These are phyloP conservation scores for Reinhardtius hippoglossoides DNA, from an alignment of 2,113 vertebrate genomes.

Conservation along the genomic window DNA sequence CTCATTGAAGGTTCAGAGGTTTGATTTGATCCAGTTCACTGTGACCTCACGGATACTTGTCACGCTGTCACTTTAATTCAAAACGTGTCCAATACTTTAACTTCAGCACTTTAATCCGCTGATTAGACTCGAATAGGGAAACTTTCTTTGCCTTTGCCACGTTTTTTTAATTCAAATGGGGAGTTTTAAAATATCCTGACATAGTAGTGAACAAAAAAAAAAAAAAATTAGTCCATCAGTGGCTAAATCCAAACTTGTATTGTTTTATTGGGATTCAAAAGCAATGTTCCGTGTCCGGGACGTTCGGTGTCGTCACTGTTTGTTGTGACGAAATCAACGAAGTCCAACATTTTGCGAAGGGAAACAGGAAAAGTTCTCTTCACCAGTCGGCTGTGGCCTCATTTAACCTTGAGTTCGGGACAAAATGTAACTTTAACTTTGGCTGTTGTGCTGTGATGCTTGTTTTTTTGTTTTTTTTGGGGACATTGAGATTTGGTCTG, in stretches of 20 bases:
- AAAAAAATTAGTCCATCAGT: slow-evolving; percentile 18
- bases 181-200: slow-evolving; percentile 44
- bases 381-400: slow-evolving; percentile 13
- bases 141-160: slow-evolving; percentile 28
- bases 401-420: slow-evolving; percentile 24
- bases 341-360: slow-evolving; percentile 13
- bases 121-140: slow-evolving; percentile 8
- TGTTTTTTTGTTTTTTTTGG: slow-evolving; percentile 10
- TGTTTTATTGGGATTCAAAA: slow-evolving; percentile 26
- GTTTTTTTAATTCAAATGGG: slow-evolving; percentile 28
- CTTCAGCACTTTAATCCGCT: slow-evolving; percentile 14
- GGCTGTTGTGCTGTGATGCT: slow-evolving; percentile 58
- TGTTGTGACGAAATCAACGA: slow-evolving; percentile 25
- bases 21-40: neutral
- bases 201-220: slow-evolving; percentile 7
- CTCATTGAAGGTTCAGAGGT: neutral
- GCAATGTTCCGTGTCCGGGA: slow-evolving; percentile 55
- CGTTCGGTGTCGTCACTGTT: neutral
- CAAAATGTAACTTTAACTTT: slow-evolving; percentile 41
- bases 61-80: neutral
- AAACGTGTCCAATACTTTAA: neutral
- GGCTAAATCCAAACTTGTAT: slow-evolving; percentile 23
- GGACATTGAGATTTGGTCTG: slow-evolving; percentile 22
- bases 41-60: slow-evolving; percentile 12
- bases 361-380: neutral